phyloP scores from a whole-genome alignment of 2,888 invertebrate genomes.

The Heliconius aoede region DNA sequence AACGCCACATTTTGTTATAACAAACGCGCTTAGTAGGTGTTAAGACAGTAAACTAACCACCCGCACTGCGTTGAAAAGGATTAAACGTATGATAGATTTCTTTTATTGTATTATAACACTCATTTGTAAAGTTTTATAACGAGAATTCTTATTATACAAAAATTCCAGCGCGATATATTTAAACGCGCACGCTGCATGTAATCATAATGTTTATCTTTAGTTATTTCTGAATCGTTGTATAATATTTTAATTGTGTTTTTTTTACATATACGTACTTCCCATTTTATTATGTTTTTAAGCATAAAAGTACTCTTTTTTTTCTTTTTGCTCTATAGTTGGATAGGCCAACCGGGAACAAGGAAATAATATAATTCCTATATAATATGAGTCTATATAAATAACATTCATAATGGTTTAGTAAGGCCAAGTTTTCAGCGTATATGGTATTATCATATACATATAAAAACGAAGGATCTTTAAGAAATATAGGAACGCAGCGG shows the following conservation, averaged over 20 bases:
- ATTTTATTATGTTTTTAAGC: neutral
- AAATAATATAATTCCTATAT: too few species aligned
- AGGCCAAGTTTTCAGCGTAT: too few species aligned
- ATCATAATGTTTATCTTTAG: neutral
- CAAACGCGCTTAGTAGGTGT: conserved; percentile 33
- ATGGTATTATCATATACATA: too few species aligned
- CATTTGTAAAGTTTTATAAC: neutral
- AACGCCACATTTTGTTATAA: conserved; percentile 36
- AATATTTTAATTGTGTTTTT: neutral
- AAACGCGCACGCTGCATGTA: neutral
- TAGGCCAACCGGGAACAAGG: too few species aligned
- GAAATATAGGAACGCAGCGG: too few species aligned
- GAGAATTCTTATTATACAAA: neutral
- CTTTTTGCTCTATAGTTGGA: too few species aligned
- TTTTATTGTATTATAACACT: conserved; percentile 5
- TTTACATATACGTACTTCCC: neutral
- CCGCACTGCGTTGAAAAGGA: conserved; percentile 23
- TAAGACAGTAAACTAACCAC: conserved; percentile 30
- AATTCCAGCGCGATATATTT: neutral
- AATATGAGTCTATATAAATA: too few species aligned
- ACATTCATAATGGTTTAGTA: too few species aligned
- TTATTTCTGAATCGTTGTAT: neutral
- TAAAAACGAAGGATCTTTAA: too few species aligned
- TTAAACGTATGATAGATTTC: conserved; percentile 12
- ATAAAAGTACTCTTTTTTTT: neutral